Conservation (phyloP, 2,113 vertebrate genomes). For the Saguinus imperator region DNA sequence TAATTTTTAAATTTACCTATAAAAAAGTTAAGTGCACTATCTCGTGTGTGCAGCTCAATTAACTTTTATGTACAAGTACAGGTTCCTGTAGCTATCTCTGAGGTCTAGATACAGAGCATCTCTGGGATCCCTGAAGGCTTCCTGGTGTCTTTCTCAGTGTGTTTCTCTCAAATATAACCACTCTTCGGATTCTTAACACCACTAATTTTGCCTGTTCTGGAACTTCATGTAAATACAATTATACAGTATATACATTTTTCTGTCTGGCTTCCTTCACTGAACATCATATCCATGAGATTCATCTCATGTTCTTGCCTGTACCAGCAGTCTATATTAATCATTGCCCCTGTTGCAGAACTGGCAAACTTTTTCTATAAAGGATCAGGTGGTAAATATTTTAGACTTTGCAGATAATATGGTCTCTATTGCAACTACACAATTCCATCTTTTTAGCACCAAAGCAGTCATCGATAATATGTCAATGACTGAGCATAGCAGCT, state of each 20-base stretch:
- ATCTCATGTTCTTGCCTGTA: not conserved
- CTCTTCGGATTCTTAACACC: not conserved
- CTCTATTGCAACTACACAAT: not conserved
- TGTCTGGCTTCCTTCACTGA: not conserved
- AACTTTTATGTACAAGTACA: constrained; percentile 38
- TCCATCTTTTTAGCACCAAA: not conserved
- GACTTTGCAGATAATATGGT: not conserved
- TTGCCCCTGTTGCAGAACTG: not conserved
- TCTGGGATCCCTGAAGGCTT: not conserved
- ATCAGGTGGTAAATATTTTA: not conserved
- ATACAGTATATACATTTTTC: not conserved
- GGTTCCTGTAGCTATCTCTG: not conserved
- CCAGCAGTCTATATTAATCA: not conserved
- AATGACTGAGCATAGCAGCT: not conserved
- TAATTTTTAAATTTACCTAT: constrained; percentile 51
- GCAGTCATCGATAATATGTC: not conserved
- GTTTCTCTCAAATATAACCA: not conserved
- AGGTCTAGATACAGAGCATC: not conserved
- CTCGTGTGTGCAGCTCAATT: not conserved
- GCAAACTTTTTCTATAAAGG: not conserved
- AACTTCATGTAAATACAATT: not conserved
- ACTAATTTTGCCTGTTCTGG: not conserved
- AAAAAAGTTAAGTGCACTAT: constrained; percentile 49
- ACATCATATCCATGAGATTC: not conserved
- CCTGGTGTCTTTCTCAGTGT: not conserved